phyloP scores from a whole-genome alignment of 2,113 vertebrate species.

The Pterocles burchelli region DNA sequence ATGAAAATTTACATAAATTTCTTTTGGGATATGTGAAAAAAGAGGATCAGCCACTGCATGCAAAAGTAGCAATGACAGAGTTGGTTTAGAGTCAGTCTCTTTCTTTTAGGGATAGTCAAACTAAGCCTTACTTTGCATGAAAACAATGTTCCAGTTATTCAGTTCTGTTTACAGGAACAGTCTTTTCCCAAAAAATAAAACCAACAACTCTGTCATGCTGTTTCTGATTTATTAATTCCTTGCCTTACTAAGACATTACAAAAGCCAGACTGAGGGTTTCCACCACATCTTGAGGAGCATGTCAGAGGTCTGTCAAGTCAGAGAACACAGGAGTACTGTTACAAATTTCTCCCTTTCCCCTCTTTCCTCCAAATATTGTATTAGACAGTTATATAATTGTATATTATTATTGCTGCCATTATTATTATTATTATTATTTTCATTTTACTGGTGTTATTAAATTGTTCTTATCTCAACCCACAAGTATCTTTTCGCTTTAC shows the following conservation, averaged over 20 bases:
- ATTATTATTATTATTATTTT: no score
- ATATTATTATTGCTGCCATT: no score
- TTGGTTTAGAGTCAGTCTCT: neutral
- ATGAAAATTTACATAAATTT: slow-evolving; percentile 1
- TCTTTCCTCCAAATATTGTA: neutral
- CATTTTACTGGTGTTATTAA: no score
- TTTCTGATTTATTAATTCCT: neutral
- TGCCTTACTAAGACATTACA: neutral
- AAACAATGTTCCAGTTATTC: neutral
- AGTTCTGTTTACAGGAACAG: neutral
- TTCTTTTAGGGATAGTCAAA: neutral
- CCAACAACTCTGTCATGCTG: neutral
- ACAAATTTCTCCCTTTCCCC: neutral
- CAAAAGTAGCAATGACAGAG: neutral
- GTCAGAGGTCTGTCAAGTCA: neutral
- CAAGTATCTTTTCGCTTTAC: no score
- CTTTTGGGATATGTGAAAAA: neutral
- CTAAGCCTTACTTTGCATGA: neutral
- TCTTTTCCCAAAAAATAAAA: neutral
- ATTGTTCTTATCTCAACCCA: no score
- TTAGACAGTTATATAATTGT: neutral
- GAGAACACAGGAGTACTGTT: neutral
- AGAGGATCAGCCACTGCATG: neutral
- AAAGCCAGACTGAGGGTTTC: neutral
- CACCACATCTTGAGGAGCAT: neutral